Percentiles rank a stretch among this genome's conserved stretches.
These are phyloP conservation scores for Otis tarda DNA, from an alignment of 2,113 vertebrate species.

Conservation along the genomic window DNA sequence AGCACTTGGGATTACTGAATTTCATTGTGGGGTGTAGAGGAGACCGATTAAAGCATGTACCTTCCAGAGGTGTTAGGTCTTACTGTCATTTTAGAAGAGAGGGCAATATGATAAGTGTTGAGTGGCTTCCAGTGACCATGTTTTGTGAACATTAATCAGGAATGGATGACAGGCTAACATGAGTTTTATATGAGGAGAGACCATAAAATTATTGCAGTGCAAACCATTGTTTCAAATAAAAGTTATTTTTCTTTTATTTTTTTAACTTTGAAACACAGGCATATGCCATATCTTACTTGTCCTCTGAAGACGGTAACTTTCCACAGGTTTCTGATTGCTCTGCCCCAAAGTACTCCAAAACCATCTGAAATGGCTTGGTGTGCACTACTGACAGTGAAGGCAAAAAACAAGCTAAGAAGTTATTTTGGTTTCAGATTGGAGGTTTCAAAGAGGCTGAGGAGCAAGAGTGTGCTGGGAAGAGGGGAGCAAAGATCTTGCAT, in stretches of 20 bases:
- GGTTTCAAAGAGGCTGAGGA: not conserved
- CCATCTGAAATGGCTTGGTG: not conserved
- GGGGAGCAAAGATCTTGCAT: not conserved
- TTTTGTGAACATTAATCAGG: not conserved
- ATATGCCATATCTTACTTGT: not conserved
- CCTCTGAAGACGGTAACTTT: not conserved
- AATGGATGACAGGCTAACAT: not conserved
- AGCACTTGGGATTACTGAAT: not conserved
- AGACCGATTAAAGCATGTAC: accelerated
- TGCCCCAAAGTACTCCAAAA: not conserved
- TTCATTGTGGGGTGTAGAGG: not conserved
- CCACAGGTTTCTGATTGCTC: not conserved
- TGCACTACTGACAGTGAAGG: not conserved
- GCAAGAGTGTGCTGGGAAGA: not conserved
- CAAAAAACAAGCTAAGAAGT: not conserved
- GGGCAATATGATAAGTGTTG: not conserved
- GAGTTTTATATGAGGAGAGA: not conserved
- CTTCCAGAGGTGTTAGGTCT: not conserved
- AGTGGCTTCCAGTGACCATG: not conserved
- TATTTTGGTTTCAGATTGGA: not conserved
- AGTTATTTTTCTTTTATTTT: not conserved
- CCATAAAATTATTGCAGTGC: not conserved
- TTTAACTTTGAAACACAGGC: not conserved
- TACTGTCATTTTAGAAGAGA: not conserved
- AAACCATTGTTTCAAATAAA: not conserved